Conservation (phyloP, 2,888 invertebrate genomes). For the Drosophila affinis region DNA sequence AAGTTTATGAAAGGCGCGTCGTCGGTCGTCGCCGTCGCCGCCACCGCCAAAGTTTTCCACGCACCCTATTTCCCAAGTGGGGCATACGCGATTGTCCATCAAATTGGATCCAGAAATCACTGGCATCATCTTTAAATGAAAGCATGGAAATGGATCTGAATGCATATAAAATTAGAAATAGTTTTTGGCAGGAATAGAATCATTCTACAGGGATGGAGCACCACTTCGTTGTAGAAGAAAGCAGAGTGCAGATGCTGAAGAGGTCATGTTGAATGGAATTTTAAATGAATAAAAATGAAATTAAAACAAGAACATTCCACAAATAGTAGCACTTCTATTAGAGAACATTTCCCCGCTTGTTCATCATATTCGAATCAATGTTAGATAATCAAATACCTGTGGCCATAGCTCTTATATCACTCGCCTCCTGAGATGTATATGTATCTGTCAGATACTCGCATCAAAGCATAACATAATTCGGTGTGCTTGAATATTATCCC, state of each 20-base stretch:
- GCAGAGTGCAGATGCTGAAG: neutral
- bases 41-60: constrained; percentile 66
- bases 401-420: neutral
- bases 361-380: no score
- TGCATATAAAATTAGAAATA: no score
- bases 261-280: no score
- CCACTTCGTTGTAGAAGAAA: neutral
- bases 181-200: no score
- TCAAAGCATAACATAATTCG: neutral
- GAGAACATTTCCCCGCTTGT: no score
- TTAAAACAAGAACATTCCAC: neutral
- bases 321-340: neutral
- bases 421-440: accelerated
- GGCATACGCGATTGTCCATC: neutral
- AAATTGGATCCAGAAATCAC: neutral
- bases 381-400: neutral
- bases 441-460: neutral
- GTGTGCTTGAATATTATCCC: neutral
- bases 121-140: no score
- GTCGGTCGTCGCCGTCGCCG: constrained; percentile 35
- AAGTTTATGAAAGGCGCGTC: constrained; percentile 78
- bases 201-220: no score
- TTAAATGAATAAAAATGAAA: no score
- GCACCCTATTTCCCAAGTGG: neutral
- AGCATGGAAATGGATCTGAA: neutral